Base-by-base conservation (phyloP, 2,797 vertebrate genomes). In the Sebastes taczanowskii region DNA sequence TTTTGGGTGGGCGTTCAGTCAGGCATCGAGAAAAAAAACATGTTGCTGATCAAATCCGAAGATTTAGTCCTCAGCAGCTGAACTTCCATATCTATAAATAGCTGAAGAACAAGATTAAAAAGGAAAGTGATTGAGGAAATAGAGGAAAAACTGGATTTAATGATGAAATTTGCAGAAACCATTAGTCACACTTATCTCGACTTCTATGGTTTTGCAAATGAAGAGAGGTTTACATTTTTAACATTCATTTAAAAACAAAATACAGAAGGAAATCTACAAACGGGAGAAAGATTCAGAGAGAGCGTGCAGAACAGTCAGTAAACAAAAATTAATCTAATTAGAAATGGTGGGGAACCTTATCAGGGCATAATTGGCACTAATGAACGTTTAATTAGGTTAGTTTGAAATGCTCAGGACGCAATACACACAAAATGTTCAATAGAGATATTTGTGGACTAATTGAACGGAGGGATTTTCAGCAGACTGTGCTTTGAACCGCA, bases 261-360 rank as follows among this genome's bases (percentile, higher is more conserved):
- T 59, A 22, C 2, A 2, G 61, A 67, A 20, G 7, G 18, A 81
- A 71, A 75, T 64, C 16, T 7, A 58, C 35, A 22, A 70, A 59
- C 38, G 14, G 70, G 63, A 71, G 61, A 34, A 52, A 46, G n/a
- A 67, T 32, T 72, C 30, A 27, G 34, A 64, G 42, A 23, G 58
- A 73, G 70, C 9, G 1, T 7, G 52, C 9, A 74, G 58, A 71
- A 52, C 60, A 42, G 35, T 74, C 22, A 14, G 64, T 80, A 58
- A 88, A 76, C 71, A 75, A 77, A 69, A 18, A 46, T 35, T 30
- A 74, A 84, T 83, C 65, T 84, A 89, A 90, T 88, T 85, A 86
- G 62, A 80, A 81, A 56, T 34, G 55, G 32, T 35, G 22, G n/a
- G 61, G 81, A 88, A 27, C 13, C 71, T 72, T 61, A 78, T 89